Conservation (phyloP, 2,888 invertebrate species). For the Epirrita christyi region DNA sequence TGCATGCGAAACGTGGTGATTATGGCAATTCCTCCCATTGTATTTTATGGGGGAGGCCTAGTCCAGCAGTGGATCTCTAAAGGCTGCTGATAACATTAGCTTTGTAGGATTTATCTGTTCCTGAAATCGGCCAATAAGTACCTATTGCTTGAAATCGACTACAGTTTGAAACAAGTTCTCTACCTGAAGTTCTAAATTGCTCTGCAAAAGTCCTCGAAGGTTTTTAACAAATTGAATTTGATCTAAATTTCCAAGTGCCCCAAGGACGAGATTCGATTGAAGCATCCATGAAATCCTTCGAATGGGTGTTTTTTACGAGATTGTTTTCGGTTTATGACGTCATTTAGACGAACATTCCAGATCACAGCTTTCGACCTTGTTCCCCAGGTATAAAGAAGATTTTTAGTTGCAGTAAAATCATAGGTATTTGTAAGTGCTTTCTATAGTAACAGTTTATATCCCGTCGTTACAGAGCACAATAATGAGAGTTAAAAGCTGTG, state of each 20-base stretch:
- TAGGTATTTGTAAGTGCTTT: constrained; percentile 43
- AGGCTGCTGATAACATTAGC: no score
- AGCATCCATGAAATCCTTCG: constrained; percentile 40
- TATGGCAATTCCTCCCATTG: no score
- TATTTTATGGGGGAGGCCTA: no score
- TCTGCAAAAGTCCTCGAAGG: constrained; percentile 3
- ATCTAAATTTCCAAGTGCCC: constrained; percentile 25
- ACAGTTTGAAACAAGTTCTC: constrained; percentile 9
- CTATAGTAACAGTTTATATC: constrained; percentile 58
- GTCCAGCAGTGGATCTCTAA: no score
- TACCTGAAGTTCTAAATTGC: constrained; percentile 18
- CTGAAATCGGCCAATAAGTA: not conserved
- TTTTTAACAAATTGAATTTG: constrained; percentile 11
- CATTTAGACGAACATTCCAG: constrained; percentile 39
- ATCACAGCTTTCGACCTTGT: constrained; percentile 38
- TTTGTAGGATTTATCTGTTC: no score
- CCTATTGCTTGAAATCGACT: not conserved
- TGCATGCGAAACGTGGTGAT: no score
- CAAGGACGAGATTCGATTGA: constrained; percentile 38
- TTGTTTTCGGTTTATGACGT: constrained; percentile 52
- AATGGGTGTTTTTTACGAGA: constrained; percentile 50
- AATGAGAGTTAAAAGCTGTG: constrained; percentile 43
- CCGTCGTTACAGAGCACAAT: constrained; percentile 54
- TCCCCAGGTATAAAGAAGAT: constrained; percentile 37
- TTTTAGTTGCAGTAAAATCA: constrained; percentile 43